phyloP scores from a whole-genome alignment of 2,888 invertebrate genomes.

The Megalurothrips usitatus region DNA sequence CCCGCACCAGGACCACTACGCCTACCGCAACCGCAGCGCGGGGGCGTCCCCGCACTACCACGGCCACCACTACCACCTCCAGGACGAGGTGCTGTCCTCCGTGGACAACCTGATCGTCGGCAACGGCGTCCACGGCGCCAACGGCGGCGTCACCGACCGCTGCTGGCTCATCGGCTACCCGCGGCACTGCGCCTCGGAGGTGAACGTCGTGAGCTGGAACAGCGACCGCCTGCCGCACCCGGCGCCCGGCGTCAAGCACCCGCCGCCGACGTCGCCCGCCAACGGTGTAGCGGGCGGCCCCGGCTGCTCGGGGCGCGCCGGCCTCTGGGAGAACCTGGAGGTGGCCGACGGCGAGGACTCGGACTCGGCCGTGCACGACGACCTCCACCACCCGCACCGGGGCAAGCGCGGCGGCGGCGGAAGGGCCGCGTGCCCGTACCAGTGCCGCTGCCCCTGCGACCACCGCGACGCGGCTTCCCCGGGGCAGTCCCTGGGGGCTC shows the following conservation, averaged over 20 bases:
- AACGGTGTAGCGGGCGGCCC: background rate
- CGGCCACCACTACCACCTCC: background rate
- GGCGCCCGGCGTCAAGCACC: background rate
- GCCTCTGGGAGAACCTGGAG: constrained; percentile 11
- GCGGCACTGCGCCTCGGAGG: constrained; percentile 9
- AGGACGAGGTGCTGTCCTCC: background rate
- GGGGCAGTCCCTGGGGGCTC: background rate
- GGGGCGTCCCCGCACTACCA: background rate
- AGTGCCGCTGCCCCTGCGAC: constrained; percentile 23
- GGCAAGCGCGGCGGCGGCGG: constrained; percentile 2
- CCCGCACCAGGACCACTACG: background rate
- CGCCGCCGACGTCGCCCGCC: background rate
- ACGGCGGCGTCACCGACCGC: background rate
- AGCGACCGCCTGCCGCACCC: background rate
- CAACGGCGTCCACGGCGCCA: background rate
- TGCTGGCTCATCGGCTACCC: constrained; percentile 25
- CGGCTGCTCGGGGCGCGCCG: background rate
- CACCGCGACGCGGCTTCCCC: background rate
- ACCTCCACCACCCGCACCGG: background rate
- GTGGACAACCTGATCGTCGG: constrained; percentile 5
- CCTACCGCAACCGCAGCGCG: constrained; percentile 16
- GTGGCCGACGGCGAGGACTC: constrained; percentile 17
- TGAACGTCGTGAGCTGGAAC: constrained; percentile 9
- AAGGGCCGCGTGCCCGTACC: constrained; percentile 8
- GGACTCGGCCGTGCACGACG: constrained; percentile 1